Base-by-base conservation (phyloP, 2,797 vertebrate genomes). In the Helarctos malayanus region DNA sequence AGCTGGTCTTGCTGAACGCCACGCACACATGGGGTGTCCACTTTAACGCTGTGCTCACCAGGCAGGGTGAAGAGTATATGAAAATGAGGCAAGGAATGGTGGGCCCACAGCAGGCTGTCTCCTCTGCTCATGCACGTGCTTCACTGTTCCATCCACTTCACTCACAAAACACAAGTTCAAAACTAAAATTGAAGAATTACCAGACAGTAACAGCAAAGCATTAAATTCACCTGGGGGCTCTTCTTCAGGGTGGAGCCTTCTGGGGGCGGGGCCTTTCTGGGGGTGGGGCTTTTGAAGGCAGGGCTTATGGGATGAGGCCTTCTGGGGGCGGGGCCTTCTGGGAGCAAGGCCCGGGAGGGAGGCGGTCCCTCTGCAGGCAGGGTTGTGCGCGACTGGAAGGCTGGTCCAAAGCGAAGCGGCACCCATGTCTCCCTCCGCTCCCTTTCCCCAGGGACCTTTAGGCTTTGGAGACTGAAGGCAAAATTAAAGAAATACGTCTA, bases 21-120 rank as follows among this genome's bases (percentile, higher is more conserved):
- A 5, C 7, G 2, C 38, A 9, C 7, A 1, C 38, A 9, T 9
- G 0, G 3, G 21, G 15, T 3, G 69, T 57, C 73, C 10, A 0
- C 15, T 11, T 3, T 1, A 56, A 0, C 0, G 4, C 57, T 16
- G 83, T 21, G 32, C 47, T 65, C 65, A n/a, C 5, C 29, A 29
- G 49, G 61, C 71, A 78, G 73, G 59, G 38, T 5, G 32, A 69
- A 19, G 13, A 11, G 61, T 21, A 19, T 11, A 8, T 2, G 4
- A 29, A n/a, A 52, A 7, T 7, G 19, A 71, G 15, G 23, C 32
- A 11, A 69, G 11, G 18, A 54, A 76, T 0, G 0, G 1, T 4
- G 19, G 41, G 29, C 4, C 0, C 7, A 0, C 0, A 0, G 19
- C 2, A 3, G 3, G 16, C 16, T 18, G 14, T 6, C 7, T 10